A percentile compares a stretch with the other conserved stretches of the same genome.
Conservation (phyloP, 1,140 invertebrate genomes). For the Procambarus clarkii region DNA sequence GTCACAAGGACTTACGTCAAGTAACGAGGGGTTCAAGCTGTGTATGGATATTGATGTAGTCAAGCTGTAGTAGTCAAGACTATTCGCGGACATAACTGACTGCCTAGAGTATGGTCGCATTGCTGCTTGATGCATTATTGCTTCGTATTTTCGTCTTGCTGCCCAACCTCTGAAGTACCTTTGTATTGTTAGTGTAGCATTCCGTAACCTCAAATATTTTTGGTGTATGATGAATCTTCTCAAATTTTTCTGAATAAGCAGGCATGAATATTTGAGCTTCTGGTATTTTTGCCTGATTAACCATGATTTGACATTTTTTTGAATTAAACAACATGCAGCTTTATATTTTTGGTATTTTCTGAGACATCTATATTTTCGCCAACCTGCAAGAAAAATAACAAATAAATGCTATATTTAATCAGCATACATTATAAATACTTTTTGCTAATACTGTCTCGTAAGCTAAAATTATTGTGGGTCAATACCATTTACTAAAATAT, state of each 20-base stretch:
- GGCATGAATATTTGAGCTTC: constrained; percentile 21
- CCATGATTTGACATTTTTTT: constrained; percentile 56
- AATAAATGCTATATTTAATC: too few species aligned
- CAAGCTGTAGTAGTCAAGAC: constrained; percentile 49
- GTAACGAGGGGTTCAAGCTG: constrained; percentile 45
- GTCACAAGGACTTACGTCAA: constrained; percentile 34
- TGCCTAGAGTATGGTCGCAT: constrained; percentile 49
- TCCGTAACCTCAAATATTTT: constrained; percentile 20
- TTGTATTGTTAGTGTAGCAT: constrained; percentile 45
- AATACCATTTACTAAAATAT: too few species aligned
- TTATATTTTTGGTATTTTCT: constrained; percentile 31
- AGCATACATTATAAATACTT: too few species aligned
- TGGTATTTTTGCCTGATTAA: constrained; percentile 44
- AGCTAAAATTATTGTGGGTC: too few species aligned
- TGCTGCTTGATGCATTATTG: constrained; percentile 16
- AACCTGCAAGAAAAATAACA: constrained; percentile 22
- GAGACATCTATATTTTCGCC: constrained; percentile 22
- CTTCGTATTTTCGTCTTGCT: constrained; percentile 50
- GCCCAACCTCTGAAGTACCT: constrained; percentile 59
- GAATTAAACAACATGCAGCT: constrained; percentile 44
- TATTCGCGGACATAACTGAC: constrained; percentile 47
- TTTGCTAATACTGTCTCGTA: too few species aligned
- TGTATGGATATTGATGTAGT: constrained; percentile 49
- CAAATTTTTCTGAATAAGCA: constrained; percentile 53
- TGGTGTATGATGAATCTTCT: constrained; percentile 21